Percentiles rank a stretch among this genome's conserved stretches.
Conservation (phyloP, 2,888 invertebrate species). For the Tetragonisca angustula region DNA sequence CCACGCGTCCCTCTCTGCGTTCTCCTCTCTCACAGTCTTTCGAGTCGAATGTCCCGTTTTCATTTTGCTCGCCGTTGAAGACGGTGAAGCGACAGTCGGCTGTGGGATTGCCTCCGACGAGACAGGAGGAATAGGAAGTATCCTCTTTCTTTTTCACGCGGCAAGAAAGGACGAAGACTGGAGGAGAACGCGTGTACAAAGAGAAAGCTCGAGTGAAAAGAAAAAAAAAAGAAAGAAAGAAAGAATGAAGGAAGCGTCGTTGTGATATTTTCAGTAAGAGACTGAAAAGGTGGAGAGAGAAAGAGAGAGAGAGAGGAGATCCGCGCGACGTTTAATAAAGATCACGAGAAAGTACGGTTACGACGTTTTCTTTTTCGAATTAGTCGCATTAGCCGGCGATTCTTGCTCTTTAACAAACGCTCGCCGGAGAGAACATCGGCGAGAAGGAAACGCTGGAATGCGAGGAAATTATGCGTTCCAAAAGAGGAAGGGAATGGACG, state of each 20-base stretch:
- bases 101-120: not conserved
- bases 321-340: not conserved
- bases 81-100: not conserved
- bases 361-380: constrained; percentile 20
- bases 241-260: not conserved
- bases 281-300: not conserved
- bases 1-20: not conserved
- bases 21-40: too few species aligned
- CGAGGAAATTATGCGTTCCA: constrained; percentile 9
- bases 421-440: not conserved
- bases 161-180: not conserved
- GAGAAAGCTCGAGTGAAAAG: constrained; percentile 3
- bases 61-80: constrained; percentile 14
- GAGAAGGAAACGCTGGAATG: constrained; percentile 11
- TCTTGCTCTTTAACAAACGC: not conserved
- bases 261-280: constrained; percentile 2
- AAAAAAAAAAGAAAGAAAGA: not conserved
- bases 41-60: not conserved
- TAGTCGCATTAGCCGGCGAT: constrained; percentile 13
- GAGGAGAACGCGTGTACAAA: not conserved
- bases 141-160: not conserved
- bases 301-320: constrained; percentile 13
- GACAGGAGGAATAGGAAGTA: constrained; percentile 4
- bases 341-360: constrained; percentile 24
- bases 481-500: constrained; percentile 15